Percentiles rank a stretch among this genome's conserved stretches.
Conservation (phyloP, 2,888 invertebrate species). For the Drosophila mayaguana region DNA sequence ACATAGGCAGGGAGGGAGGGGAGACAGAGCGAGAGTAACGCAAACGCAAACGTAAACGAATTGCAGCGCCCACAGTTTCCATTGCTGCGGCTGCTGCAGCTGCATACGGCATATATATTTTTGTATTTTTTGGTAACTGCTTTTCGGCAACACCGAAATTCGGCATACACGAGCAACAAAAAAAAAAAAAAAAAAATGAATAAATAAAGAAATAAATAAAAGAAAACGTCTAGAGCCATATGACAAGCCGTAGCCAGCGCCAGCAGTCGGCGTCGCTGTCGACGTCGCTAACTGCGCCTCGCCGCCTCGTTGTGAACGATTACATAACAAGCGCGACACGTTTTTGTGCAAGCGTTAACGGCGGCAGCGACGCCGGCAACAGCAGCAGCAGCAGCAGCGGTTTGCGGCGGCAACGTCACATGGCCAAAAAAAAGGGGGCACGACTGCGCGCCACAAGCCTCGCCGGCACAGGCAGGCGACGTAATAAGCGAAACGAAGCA, state of each 20-base stretch:
- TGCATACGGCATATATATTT: slow-evolving; percentile 38
- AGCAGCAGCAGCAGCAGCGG: slow-evolving; percentile 13
- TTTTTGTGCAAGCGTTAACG: slow-evolving; percentile 51
- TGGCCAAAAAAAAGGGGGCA: slow-evolving; percentile 76
- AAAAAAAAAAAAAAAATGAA: slow-evolving; percentile 5
- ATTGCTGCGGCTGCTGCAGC: slow-evolving; percentile 30
- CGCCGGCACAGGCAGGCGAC: slow-evolving; percentile 49
- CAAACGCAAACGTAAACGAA: slow-evolving; percentile 21
- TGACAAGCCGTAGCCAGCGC: slow-evolving; percentile 51
- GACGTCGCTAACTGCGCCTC: slow-evolving; percentile 12
- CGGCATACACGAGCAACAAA: slow-evolving; percentile 36
- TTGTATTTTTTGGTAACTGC: slow-evolving; percentile 46
- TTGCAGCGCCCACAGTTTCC: slow-evolving; percentile 65
- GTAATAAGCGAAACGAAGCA: slow-evolving; percentile 52
- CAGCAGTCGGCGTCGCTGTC: slow-evolving; percentile 17
- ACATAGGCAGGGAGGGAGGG: too few species aligned
- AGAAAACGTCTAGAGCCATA: slow-evolving; percentile 54
- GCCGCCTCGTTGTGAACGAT: slow-evolving; percentile 36
- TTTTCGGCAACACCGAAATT: slow-evolving; percentile 63
- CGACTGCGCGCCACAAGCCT: slow-evolving; percentile 65
- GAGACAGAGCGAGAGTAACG: slow-evolving; percentile 4
- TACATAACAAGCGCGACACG: slow-evolving; percentile 67
- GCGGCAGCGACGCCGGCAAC: slow-evolving; percentile 6
- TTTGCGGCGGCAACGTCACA: slow-evolving; percentile 50
- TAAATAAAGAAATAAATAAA: slow-evolving; percentile 45